phyloP scores from a whole-genome alignment of 2,113 vertebrate species.

The Halichoeres trimaculatus region DNA sequence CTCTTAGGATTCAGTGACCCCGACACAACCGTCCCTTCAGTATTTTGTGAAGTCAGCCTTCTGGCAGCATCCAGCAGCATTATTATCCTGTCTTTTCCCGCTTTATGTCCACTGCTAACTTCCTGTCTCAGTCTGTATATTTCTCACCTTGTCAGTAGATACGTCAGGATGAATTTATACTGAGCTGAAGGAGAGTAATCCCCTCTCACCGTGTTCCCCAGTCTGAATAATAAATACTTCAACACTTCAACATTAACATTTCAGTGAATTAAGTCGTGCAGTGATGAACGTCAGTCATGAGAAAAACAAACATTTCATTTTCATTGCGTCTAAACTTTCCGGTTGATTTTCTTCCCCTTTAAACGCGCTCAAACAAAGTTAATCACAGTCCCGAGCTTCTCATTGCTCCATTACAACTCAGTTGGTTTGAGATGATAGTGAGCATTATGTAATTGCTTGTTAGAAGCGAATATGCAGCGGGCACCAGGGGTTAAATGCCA shows the following conservation, averaged over 20 bases:
- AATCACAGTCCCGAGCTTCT: not conserved
- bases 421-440: slow-evolving; percentile 39
- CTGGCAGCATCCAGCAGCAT: too few relatives aligned
- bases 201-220: too few relatives aligned
- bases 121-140: too few relatives aligned
- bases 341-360: slow-evolving; percentile 3
- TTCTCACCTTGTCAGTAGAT: too few relatives aligned
- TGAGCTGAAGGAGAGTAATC: too few relatives aligned
- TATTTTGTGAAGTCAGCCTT: too few relatives aligned
- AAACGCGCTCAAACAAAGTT: slow-evolving; percentile 7
- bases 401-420: slow-evolving; percentile 23
- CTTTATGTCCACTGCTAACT: too few relatives aligned
- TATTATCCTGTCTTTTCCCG: too few relatives aligned
- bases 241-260: not conserved
- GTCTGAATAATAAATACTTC: too few relatives aligned
- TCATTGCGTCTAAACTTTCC: not conserved
- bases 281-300: not conserved
- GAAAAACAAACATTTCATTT: not conserved
- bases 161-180: too few relatives aligned
- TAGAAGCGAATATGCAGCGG: slow-evolving; percentile 38
- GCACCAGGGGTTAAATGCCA: slow-evolving; percentile 55
- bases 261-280: not conserved
- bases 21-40: too few relatives aligned
- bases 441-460: slow-evolving; percentile 54
- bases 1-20: too few relatives aligned